Conservation (phyloP, 2,113 vertebrate genomes). For the Trochalopteron elliotii region DNA sequence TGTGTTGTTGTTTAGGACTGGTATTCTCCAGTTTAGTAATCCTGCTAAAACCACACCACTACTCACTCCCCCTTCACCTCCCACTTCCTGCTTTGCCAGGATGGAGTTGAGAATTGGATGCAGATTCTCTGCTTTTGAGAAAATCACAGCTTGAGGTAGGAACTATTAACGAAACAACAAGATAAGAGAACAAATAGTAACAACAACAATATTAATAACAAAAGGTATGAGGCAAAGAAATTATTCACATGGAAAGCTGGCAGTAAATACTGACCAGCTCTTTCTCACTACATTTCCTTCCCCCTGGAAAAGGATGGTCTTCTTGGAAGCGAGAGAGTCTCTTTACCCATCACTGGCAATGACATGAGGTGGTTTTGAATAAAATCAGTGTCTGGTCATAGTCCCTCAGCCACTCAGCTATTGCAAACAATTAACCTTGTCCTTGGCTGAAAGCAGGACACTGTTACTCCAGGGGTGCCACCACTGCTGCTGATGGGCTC, state of each 20-base stretch:
- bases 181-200: background rate
- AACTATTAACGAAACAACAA: background rate
- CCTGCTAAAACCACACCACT: background rate
- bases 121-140: background rate
- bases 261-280: background rate
- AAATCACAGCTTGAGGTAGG: background rate
- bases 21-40: background rate
- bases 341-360: background rate
- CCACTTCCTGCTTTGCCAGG: background rate
- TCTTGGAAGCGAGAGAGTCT: background rate
- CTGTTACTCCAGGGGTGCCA: background rate
- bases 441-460: background rate
- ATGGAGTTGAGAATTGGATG: background rate
- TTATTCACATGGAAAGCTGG: background rate
- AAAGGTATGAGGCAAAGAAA: background rate
- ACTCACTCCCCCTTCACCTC: accelerated
- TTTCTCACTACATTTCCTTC: background rate
- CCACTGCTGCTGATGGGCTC: accelerated
- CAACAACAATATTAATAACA: background rate
- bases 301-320: background rate
- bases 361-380: background rate
- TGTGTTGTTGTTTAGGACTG: background rate
- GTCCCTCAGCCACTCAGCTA: background rate
- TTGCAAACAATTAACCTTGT: background rate
- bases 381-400: background rate